Base-by-base conservation (phyloP, 2,113 vertebrate genomes). In the Peromyscus californicus region DNA sequence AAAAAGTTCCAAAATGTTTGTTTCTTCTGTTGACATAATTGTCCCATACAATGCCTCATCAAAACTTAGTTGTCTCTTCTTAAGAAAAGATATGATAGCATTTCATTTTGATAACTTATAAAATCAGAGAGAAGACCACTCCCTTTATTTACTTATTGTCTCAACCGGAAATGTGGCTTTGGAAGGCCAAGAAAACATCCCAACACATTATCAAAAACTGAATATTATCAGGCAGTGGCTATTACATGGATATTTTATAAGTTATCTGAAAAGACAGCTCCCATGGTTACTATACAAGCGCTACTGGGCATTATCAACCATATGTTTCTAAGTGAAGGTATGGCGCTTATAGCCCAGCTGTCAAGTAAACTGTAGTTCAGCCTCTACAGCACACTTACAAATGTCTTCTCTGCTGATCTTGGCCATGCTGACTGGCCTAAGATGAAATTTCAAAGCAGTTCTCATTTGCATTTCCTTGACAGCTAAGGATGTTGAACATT, bases 81-180 rank as follows among this genome's bases (percentile, higher is more conserved):
- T 39, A 93, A 84, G n/a, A 96, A 93, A 83, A 57, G 10, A 78
- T 78, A 48, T 33, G 80, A 65, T 29, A 88, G 54, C 19, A 82
- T 78, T 93, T 92, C 36, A 54, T 93, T 92, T 95, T 88, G 48
- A 91, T 90, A 78, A 94, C 90, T 39, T 21, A 78, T 69, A 33
- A 57, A 31, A 16, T 86, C 69, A 92, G 57, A 65, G 33, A 89
- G n/a, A 80, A 26, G 65, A 93, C 80, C 10, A 65, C 67, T 69
- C 31, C n/a, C 4, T 92, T 89, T 63, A 69, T 72, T 96, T 93
- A 39, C 51, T 90, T 88, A 57, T 61, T 84, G 84, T 89, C 45
- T 94, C 57, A 88, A 70, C 72, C n/a, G 93, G 63, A 84, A 88
- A 76, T 92, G 33, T 82, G 33, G 3, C 11, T 82, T 39, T 39